Evolutionary conservation across 2,888 invertebrate genomes (phyloP).

Genomic region (Conus canariensis): DNA sequence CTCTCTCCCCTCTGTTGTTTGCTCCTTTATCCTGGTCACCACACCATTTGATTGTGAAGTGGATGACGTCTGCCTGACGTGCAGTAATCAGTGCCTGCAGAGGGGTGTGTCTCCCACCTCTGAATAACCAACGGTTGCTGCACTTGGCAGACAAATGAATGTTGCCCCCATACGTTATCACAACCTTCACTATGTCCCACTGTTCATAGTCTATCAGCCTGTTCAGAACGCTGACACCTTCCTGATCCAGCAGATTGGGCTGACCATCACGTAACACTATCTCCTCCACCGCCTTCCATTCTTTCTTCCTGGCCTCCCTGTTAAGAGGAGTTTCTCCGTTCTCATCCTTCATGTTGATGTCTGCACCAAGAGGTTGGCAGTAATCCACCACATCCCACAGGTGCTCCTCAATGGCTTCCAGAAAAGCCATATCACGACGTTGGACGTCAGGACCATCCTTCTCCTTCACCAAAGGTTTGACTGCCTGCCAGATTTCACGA

Average conservation of each 20-base stretch:
- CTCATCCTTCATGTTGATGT: conserved; percentile 20
- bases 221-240: background rate
- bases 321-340: background rate
- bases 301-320: background rate
- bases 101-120: background rate
- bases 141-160: background rate
- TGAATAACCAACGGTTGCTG: background rate
- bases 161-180: background rate
- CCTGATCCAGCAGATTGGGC: background rate
- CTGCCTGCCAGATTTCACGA: background rate
- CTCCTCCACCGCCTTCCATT: background rate
- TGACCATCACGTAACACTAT: background rate
- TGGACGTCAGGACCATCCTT: background rate
- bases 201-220: background rate
- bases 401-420: background rate
- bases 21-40: background rate
- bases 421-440: background rate
- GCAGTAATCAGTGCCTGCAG: background rate
- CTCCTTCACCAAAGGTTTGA: background rate
- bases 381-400: conserved; percentile 13
- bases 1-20: conserved; percentile 9
- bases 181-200: background rate
- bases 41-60: background rate
- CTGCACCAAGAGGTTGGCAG: background rate
- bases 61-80: background rate